Evolutionary conservation across 53 echinoderm and acorn worm genomes (phyloP).

Genomic region (Arbacia lixula): DNA sequence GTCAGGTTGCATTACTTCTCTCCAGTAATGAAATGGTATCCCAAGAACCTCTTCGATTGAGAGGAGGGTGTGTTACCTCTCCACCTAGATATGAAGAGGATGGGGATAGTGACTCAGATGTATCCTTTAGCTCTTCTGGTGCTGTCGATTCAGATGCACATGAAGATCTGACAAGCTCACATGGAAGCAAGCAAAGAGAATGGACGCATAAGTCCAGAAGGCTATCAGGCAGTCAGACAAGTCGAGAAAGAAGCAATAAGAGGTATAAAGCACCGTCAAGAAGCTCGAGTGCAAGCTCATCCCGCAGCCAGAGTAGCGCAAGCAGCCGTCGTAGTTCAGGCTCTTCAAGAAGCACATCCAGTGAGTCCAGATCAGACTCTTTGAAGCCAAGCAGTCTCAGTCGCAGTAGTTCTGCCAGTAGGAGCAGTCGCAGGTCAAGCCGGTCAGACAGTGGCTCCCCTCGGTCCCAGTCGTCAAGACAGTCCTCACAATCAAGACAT

Average conservation of each 20-base stretch:
- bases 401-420: conserved; percentile 25
- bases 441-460: conserved; percentile 2
- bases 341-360: conserved; percentile 20
- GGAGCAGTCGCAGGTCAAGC: conserved; percentile 5
- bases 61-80: conserved; percentile 44
- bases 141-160: not conserved
- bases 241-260: conserved; percentile 4
- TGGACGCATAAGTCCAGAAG: not conserved
- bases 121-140: conserved; percentile 18
- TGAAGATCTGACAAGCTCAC: too few species aligned
- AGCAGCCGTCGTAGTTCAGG: not conserved
- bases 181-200: not conserved
- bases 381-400: too few species aligned
- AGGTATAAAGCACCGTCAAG: conserved; percentile 13
- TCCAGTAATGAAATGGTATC: not conserved
- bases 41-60: conserved; percentile 30
- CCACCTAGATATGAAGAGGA: conserved; percentile 20
- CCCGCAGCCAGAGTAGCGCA: conserved; percentile 6
- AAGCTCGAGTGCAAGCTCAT: not conserved
- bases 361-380: too few species aligned
- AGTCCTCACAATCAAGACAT: not conserved
- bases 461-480: not conserved
- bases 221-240: not conserved
- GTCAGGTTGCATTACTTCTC: not conserved
- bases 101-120: conserved; percentile 12